A percentile compares a stretch with the other conserved stretches of the same genome.
phyloP scores from a whole-genome alignment of 1,140 invertebrate genomes.

The Caenorhabditis remanei region DNA sequence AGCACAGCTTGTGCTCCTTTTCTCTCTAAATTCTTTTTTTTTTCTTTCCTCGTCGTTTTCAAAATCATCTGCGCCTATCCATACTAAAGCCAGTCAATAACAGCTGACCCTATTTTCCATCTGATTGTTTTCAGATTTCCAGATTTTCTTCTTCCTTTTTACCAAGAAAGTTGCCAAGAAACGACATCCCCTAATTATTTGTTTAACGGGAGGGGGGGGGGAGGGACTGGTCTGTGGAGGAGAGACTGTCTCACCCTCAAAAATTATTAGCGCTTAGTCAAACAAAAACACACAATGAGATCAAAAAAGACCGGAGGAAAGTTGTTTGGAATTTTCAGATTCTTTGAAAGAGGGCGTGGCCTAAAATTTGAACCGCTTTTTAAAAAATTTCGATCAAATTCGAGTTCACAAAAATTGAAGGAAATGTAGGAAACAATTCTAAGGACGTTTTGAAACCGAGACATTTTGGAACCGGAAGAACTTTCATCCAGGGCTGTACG shows the following conservation, averaged over 20 bases:
- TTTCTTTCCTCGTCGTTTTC: background rate
- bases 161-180: background rate
- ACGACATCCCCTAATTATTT: background rate
- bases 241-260: slow-evolving; percentile 22
- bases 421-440: too few relatives aligned
- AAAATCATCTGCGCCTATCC: slow-evolving; percentile 45
- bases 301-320: background rate
- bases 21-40: background rate
- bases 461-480: too few relatives aligned
- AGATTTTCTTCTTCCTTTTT: background rate
- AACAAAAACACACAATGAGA: background rate
- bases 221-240: slow-evolving; percentile 14
- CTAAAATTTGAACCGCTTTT: too few relatives aligned
- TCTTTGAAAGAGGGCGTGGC: too few relatives aligned
- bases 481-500: too few relatives aligned
- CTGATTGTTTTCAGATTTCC: background rate
- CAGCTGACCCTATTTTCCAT: slow-evolving; percentile 1
- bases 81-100: too few relatives aligned
- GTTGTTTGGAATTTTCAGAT: background rate
- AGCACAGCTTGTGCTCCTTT: slow-evolving; percentile 48
- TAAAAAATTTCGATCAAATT: too few relatives aligned
- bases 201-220: background rate
- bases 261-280: slow-evolving; percentile 48
- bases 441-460: too few relatives aligned
- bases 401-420: too few relatives aligned